Evolutionary conservation across 2,113 vertebrate species (phyloP).

Genomic region (Muscicapa adusta): DNA sequence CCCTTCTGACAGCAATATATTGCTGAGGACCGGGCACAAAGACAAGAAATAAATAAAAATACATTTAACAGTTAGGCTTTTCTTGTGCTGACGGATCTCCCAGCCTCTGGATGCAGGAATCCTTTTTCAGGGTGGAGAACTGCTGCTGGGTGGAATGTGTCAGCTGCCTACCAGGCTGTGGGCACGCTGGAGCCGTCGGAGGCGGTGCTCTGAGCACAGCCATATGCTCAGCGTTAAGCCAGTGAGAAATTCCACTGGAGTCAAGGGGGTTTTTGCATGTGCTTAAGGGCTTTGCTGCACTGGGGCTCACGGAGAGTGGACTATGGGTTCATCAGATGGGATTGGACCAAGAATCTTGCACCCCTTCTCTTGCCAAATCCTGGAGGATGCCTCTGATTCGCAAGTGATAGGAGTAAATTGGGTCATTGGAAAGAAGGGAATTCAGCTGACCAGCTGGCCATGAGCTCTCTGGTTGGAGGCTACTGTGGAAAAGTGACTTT

Average conservation of each 20-base stretch:
- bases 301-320: background rate
- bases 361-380: slow-evolving; percentile 41
- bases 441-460: background rate
- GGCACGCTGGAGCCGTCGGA: background rate
- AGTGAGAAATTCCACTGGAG: slow-evolving; percentile 65
- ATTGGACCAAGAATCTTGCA: slow-evolving; percentile 56
- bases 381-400: slow-evolving; percentile 32
- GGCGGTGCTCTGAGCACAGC: background rate
- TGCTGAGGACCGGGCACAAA: background rate
- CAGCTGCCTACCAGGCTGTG: slow-evolving; percentile 33
- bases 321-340: slow-evolving; percentile 8
- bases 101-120: background rate
- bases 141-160: slow-evolving; percentile 47
- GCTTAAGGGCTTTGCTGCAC: slow-evolving; percentile 59
- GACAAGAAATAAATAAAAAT: background rate
- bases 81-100: background rate
- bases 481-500: background rate
- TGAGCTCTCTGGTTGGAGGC: background rate
- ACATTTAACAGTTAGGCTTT: background rate
- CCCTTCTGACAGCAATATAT: background rate
- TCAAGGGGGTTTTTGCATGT: slow-evolving; percentile 43
- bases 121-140: background rate
- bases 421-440: background rate
- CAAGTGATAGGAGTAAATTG: slow-evolving; percentile 11
- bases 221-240: slow-evolving; percentile 48